Conservation (phyloP, 1,140 invertebrate genomes). For the Cataglyphis hispanica region DNA sequence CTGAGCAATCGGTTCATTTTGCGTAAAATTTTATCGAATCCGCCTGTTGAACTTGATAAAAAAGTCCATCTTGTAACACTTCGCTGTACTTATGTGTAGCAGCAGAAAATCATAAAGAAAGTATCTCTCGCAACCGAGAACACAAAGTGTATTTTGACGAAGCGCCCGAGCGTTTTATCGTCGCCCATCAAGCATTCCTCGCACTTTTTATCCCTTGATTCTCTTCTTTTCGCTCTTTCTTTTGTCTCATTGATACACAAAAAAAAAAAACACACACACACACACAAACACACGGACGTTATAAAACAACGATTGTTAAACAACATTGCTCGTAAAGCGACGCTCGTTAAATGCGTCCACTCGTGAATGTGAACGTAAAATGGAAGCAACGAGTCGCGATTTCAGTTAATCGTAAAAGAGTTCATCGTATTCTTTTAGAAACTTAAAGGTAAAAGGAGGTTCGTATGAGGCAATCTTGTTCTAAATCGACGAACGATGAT, state of each 20-base stretch:
- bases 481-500: background rate
- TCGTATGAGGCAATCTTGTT: background rate
- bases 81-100: background rate
- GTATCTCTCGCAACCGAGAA: background rate
- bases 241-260: background rate
- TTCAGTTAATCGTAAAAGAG: constrained; percentile 51
- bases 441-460: background rate
- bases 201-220: background rate
- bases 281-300: background rate
- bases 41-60: background rate
- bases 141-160: constrained; percentile 50
- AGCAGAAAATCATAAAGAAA: constrained; percentile 17
- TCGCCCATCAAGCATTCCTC: constrained; percentile 36
- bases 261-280: background rate
- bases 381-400: constrained; percentile 29
- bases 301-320: constrained; percentile 50
- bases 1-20: background rate
- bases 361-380: constrained; percentile 42
- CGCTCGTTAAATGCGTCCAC: constrained; percentile 29
- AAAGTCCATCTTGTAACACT: constrained; percentile 20
- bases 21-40: constrained; percentile 18
- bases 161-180: constrained; percentile 18
- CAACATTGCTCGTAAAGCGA: constrained; percentile 49
- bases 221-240: background rate
- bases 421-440: background rate